Evolutionary conservation across 1,140 invertebrate genomes (phyloP).

Genomic region (Leptestheria dahalacensis): DNA sequence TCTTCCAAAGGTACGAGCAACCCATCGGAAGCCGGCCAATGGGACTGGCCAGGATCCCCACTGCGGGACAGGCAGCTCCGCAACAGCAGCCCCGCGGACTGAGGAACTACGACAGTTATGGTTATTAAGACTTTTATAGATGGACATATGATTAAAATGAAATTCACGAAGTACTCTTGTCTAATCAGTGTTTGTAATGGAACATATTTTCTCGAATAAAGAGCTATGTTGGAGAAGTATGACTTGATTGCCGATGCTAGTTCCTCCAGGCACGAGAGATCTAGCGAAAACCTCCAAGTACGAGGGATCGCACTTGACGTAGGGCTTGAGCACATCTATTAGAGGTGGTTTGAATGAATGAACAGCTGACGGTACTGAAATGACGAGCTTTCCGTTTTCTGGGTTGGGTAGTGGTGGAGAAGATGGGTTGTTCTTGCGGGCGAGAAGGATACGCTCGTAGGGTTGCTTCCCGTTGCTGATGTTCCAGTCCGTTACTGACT

Average conservation of each 20-base stretch:
- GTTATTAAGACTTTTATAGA: background rate
- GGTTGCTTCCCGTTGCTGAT: slow-evolving; percentile 59
- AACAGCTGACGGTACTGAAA: slow-evolving; percentile 74
- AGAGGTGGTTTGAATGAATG: slow-evolving; percentile 85
- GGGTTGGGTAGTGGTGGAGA: slow-evolving; percentile 18
- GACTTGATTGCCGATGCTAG: slow-evolving; percentile 70
- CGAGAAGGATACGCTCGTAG: slow-evolving; percentile 61
- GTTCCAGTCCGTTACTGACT: slow-evolving; percentile 50
- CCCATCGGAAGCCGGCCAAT: background rate
- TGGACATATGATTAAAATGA: too few species aligned
- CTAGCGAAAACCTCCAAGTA: slow-evolving; percentile 80
- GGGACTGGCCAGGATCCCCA: background rate
- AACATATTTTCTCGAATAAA: slow-evolving; percentile 31
- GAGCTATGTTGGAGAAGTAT: slow-evolving; percentile 55
- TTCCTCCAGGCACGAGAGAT: slow-evolving; percentile 66
- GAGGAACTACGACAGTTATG: background rate
- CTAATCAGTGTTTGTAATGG: background rate
- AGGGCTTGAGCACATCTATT: slow-evolving; percentile 45
- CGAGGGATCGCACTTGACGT: slow-evolving; percentile 38
- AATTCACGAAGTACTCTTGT: background rate
- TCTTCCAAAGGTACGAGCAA: background rate
- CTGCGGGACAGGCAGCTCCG: background rate
- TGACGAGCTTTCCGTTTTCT: slow-evolving; percentile 41
- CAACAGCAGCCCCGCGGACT: background rate
- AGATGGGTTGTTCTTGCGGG: slow-evolving; percentile 28